Base-by-base conservation (phyloP, 2,113 vertebrate species). In the Hucho hucho region DNA sequence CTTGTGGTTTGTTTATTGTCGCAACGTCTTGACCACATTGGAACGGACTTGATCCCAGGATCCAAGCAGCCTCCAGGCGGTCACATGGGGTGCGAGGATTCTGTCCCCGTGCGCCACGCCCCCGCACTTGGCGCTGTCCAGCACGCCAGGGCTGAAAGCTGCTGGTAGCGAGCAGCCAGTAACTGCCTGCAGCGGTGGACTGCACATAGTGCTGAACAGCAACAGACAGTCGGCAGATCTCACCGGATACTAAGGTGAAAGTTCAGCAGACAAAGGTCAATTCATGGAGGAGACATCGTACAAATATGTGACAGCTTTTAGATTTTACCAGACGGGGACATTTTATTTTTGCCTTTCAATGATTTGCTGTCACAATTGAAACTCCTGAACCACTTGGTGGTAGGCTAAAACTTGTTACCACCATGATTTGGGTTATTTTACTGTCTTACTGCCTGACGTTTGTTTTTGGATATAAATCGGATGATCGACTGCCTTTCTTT, bases 91-190 rank as follows among this genome's bases (percentile, higher is more conserved):
- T 67, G 78, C 73, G 78, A 85, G 84, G 86, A 88, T 87, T 88
- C 81, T 65, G 68, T 87, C 77, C 83, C 28, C 68, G 79, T 29
- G 84, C 90, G 84, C 87, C 89, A 89, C 90, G 87, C 89, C 89
- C 86, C 88, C 87, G 87, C 83, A 89, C 85, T 79, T 85, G 81
- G 88, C 90, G 92, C 92, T 93, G 89, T 93, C 92, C 92, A 91
- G 91, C 69, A 83, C 76, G 74, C 12, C 78, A 86, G 86, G 88
- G 86, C 88, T 91, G 89, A 90, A 89, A 82, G 81, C 86, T 73
- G 82, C 69, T 76, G 75, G 81, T 81, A 66, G 59, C 80, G 83
- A 84, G 56, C 84, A 79, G 77, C 68, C 74, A 65, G 73, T 43
- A 61, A 72, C 81, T 64, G 82, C 87, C 88, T 76, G 87, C 86